Conservation (phyloP, 2,113 vertebrate genomes). For the Melanerpes aurifrons region DNA sequence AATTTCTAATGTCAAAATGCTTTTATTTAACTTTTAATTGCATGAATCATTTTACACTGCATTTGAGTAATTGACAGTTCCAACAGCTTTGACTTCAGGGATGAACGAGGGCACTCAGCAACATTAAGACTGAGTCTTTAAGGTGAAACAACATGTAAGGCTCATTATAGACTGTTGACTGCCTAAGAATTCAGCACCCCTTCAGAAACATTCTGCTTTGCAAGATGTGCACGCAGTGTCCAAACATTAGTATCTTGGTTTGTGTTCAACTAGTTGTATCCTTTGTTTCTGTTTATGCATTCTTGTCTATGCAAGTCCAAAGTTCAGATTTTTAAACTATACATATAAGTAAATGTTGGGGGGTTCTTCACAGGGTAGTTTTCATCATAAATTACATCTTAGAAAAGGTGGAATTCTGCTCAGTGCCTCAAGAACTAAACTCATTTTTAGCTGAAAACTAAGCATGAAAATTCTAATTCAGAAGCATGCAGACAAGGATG, state of each 20-base stretch:
- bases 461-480: neutral
- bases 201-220: neutral
- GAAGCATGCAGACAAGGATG: neutral
- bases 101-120: neutral
- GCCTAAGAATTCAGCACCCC: neutral
- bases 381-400: neutral
- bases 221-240: neutral
- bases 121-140: neutral
- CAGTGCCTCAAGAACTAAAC: neutral
- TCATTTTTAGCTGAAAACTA: neutral
- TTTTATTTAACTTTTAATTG: conserved; percentile 30
- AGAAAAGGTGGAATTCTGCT: neutral
- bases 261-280: neutral
- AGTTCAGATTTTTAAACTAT: neutral
- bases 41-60: neutral
- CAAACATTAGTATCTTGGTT: neutral
- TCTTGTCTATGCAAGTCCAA: neutral
- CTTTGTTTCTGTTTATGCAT: neutral
- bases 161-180: neutral
- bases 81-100: neutral
- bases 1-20: neutral
- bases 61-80: neutral
- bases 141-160: neutral
- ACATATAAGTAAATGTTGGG: neutral
- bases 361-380: neutral